phyloP scores from a whole-genome alignment of 2,888 invertebrate genomes.

The Sclerodermus sp. region DNA sequence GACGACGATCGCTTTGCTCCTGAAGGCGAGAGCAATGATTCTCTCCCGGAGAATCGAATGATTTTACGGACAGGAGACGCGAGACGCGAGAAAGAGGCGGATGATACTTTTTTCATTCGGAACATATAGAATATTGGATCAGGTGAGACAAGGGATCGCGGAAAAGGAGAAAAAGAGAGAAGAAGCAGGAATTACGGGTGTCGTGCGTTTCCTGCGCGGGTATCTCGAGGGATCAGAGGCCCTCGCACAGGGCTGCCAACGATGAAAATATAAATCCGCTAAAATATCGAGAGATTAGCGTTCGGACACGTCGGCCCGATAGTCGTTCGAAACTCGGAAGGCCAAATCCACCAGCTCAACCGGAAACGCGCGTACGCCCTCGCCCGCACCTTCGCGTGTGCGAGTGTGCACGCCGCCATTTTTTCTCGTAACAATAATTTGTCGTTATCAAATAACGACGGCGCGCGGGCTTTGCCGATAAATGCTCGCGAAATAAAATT shows the following conservation, averaged over 20 bases:
- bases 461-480: slow-evolving; percentile 35
- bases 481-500: slow-evolving; percentile 56
- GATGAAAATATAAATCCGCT: slow-evolving; percentile 52
- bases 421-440: slow-evolving; percentile 57
- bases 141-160: too few relatives aligned
- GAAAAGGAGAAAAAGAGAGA: not conserved
- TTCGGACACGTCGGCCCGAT: slow-evolving; percentile 45
- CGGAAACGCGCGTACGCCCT: not conserved
- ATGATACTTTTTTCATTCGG: too few relatives aligned
- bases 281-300: slow-evolving; percentile 57
- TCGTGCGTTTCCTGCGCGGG: slow-evolving; percentile 23
- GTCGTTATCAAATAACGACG: slow-evolving; percentile 55
- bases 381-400: not conserved
- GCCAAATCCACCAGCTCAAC: slow-evolving; percentile 19
- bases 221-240: slow-evolving; percentile 24
- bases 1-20: too few relatives aligned
- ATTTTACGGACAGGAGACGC: too few relatives aligned
- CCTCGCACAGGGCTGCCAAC: slow-evolving; percentile 22
- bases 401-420: slow-evolving; percentile 31
- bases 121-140: too few relatives aligned
- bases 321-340: slow-evolving; percentile 30
- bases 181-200: slow-evolving; percentile 13
- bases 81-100: too few relatives aligned
- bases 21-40: too few relatives aligned
- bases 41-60: too few relatives aligned